Evolutionary conservation across 2,797 vertebrate genomes (phyloP).

Genomic region (Poecilia wingei): DNA sequence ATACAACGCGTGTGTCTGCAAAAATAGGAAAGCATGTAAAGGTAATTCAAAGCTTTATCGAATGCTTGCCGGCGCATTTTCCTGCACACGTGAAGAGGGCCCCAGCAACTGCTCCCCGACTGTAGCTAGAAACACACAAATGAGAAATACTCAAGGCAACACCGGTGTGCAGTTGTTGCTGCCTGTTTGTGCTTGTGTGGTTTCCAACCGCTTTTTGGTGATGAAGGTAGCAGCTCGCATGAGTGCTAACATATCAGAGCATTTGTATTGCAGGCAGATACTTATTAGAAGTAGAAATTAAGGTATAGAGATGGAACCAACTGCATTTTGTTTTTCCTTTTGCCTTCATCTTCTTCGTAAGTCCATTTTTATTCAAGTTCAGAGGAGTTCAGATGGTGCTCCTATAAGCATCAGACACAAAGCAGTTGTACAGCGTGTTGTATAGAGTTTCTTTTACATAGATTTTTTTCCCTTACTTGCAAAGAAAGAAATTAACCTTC

Average conservation of each 20-base stretch:
- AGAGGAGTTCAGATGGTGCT: constrained; percentile 5
- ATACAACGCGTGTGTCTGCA: constrained; percentile 31
- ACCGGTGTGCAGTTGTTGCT: constrained; percentile 21
- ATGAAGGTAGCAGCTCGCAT: constrained; percentile 37
- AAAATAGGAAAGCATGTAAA: constrained; percentile 39
- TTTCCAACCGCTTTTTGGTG: constrained; percentile 23
- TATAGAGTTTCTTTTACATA: constrained; percentile 14
- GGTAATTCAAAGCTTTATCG: constrained; percentile 59
- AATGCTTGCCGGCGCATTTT: constrained; percentile 49
- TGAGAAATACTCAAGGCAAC: constrained; percentile 36
- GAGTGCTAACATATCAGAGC: constrained; percentile 32
- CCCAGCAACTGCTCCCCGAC: constrained; percentile 47
- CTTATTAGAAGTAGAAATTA: constrained; percentile 21
- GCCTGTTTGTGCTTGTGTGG: constrained; percentile 15
- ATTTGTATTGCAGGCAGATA: constrained; percentile 32
- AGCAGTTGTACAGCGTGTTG: neutral
- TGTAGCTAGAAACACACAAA: constrained; percentile 52
- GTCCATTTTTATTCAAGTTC: constrained; percentile 26
- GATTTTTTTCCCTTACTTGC: neutral
- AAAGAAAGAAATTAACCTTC: neutral
- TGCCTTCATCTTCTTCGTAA: constrained; percentile 32
- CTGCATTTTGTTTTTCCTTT: constrained; percentile 39
- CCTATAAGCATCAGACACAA: constrained; percentile 21
- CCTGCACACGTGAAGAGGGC: constrained; percentile 42
- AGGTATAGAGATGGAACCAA: constrained; percentile 30